Percentiles rank a stretch among this genome's conserved stretches.
Conservation (phyloP, 1,140 invertebrate genomes). For the Chironomus striatipennis region DNA sequence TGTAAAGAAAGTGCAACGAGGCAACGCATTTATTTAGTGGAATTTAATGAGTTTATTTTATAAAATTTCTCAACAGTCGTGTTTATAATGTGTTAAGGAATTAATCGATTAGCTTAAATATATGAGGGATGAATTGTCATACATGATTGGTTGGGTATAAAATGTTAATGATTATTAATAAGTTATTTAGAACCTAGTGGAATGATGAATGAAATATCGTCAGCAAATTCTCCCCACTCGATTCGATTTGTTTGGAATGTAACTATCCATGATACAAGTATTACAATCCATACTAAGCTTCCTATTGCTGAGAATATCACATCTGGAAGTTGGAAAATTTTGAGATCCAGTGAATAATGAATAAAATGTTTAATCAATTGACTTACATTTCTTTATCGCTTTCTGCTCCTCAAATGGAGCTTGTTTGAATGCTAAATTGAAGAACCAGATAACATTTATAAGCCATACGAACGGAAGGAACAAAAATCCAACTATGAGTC, state of each 20-base stretch:
- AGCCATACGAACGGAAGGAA: slow-evolving; percentile 85
- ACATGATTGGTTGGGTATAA: neutral
- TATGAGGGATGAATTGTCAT: neutral
- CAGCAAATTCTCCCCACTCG: slow-evolving; percentile 73
- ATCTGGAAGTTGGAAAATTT: slow-evolving; percentile 52
- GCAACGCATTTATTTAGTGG: neutral
- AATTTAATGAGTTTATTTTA: neutral
- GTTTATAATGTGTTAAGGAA: neutral
- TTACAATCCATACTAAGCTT: slow-evolving; percentile 59
- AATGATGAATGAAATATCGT: slow-evolving; percentile 78
- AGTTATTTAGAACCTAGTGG: slow-evolving; percentile 65
- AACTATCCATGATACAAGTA: slow-evolving; percentile 63
- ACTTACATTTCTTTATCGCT: slow-evolving; percentile 73
- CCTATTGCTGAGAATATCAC: slow-evolving; percentile 75
- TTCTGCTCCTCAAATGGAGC: slow-evolving; percentile 73
- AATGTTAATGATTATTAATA: neutral
- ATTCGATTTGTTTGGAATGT: slow-evolving; percentile 73
- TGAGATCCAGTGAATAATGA: neutral
- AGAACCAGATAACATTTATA: slow-evolving; percentile 86
- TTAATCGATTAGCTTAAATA: neutral
- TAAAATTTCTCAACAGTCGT: neutral
- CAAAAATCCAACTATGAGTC: slow-evolving; percentile 69
- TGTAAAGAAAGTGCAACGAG: neutral
- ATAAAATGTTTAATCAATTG: slow-evolving; percentile 3
- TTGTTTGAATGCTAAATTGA: slow-evolving; percentile 72